A percentile compares a stretch with the other conserved stretches of the same genome.
phyloP scores from a whole-genome alignment of 2,888 invertebrate species.

The Atethmia centrago region DNA sequence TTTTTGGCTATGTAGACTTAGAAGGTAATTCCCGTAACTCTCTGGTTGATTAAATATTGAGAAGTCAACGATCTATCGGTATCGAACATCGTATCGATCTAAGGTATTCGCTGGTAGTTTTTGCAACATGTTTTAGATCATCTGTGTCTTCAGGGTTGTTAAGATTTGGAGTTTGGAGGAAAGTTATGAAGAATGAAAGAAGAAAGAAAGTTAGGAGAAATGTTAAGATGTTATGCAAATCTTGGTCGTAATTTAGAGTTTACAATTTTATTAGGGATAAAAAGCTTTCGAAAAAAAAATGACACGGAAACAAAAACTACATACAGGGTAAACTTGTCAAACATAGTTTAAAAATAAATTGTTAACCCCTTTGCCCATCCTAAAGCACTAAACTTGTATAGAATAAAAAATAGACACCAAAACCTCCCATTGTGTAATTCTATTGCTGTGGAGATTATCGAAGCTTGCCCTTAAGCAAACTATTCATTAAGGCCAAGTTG shows the following conservation, averaged over 20 bases:
- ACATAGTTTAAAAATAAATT: constrained; percentile 39
- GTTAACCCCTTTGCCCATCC: constrained; percentile 65
- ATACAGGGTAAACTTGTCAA: constrained; percentile 45
- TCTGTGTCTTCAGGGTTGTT: neutral
- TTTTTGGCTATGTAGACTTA: constrained; percentile 19
- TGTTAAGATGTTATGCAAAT: neutral
- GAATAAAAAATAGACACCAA: constrained; percentile 70
- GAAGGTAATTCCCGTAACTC: constrained; percentile 21
- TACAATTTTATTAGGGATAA: too few species aligned
- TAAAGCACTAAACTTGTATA: constrained; percentile 57
- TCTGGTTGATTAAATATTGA: constrained; percentile 23
- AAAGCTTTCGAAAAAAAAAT: neutral
- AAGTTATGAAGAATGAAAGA: too few species aligned
- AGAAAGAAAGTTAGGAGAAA: too few species aligned
- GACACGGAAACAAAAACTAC: constrained; percentile 7
- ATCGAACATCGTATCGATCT: neutral
- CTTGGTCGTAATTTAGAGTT: neutral
- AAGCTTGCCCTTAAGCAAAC: constrained; percentile 82
- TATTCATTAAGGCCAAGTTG: constrained; percentile 83
- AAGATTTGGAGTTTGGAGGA: too few species aligned
- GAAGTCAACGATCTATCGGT: constrained; percentile 23
- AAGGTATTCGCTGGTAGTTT: neutral
- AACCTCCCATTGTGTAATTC: constrained; percentile 78
- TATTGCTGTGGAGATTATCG: constrained; percentile 78
- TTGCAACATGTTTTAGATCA: neutral